A percentile compares a stretch with the other conserved stretches of the same genome.
These are phyloP conservation scores for Craseonycteris thonglongyai DNA, from an alignment of 2,113 vertebrate species.

Conservation along the genomic window DNA sequence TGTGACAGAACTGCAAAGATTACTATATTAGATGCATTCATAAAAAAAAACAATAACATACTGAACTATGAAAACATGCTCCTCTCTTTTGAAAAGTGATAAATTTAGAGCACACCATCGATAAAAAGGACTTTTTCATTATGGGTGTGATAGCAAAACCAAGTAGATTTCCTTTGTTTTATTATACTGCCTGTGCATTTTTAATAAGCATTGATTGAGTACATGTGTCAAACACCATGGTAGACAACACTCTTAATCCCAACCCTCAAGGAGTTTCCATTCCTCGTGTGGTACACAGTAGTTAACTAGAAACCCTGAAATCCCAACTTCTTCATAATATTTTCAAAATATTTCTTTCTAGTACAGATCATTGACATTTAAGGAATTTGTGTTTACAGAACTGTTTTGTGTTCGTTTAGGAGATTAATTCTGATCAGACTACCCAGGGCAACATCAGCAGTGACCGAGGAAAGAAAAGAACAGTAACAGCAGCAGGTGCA, in stretches of 20 bases:
- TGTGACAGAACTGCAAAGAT: background rate
- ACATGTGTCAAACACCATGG: background rate
- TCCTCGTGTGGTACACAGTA: background rate
- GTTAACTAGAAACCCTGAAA: background rate
- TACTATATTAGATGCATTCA: background rate
- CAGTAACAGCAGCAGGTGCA: slow-evolving; percentile 80
- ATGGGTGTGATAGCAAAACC: background rate
- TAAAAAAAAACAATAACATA: background rate
- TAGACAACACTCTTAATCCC: background rate
- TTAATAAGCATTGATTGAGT: background rate
- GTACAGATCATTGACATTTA: background rate
- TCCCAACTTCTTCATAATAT: background rate
- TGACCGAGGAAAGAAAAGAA: slow-evolving; percentile 85
- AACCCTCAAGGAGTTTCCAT: background rate
- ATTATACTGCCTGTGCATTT: background rate
- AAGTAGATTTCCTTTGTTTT: background rate
- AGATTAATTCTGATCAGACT: slow-evolving; percentile 83
- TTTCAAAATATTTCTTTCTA: background rate
- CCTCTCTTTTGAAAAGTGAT: background rate
- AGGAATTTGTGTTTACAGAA: background rate
- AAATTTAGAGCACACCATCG: background rate
- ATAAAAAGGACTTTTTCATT: background rate
- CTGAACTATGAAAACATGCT: background rate
- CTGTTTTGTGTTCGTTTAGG: slow-evolving; percentile 75
- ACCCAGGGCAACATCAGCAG: slow-evolving; percentile 81